A percentile compares a stretch with the other conserved stretches of the same genome.
Evolutionary conservation across 2,888 invertebrate genomes (phyloP).

Genomic region (Ichneumoninae sp.): DNA sequence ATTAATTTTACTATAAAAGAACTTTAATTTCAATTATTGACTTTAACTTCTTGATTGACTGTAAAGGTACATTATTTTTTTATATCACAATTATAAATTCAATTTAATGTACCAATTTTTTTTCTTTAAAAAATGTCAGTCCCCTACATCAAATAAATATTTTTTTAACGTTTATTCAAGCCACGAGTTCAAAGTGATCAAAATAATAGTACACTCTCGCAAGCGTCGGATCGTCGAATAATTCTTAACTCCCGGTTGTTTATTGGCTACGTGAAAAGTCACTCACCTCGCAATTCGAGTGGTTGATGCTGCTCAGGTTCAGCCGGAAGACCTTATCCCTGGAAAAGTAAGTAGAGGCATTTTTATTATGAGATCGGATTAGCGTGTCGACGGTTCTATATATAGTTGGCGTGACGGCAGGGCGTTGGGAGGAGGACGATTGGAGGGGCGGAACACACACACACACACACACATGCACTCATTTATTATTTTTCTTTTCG

Average conservation of each 20-base stretch:
- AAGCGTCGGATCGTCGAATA: slow-evolving; percentile 33
- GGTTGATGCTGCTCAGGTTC: slow-evolving; percentile 94
- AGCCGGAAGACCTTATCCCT: slow-evolving; percentile 94
- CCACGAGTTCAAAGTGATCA: not conserved
- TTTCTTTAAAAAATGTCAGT: no score
- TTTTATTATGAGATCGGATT: slow-evolving; percentile 48
- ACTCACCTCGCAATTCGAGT: slow-evolving; percentile 93
- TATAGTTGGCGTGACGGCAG: not conserved
- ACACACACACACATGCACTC: not conserved
- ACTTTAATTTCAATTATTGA: no score
- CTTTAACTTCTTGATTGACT: no score
- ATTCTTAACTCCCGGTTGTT: slow-evolving; percentile 59
- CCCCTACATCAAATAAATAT: not conserved
- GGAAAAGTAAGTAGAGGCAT: slow-evolving; percentile 85
- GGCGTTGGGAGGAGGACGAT: not conserved
- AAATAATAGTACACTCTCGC: no score
- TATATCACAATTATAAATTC: no score
- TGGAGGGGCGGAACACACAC: not conserved
- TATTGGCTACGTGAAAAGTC: slow-evolving; percentile 62
- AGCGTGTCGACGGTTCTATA: not conserved
- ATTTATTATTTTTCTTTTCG: slow-evolving; percentile 48
- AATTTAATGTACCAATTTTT: no score
- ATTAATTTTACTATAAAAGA: no score
- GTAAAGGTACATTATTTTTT: not conserved
- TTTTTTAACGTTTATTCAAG: not conserved